These are phyloP conservation scores for Ceratotherium simum DNA, from an alignment of 2,113 vertebrate species.

Conservation along the genomic window DNA sequence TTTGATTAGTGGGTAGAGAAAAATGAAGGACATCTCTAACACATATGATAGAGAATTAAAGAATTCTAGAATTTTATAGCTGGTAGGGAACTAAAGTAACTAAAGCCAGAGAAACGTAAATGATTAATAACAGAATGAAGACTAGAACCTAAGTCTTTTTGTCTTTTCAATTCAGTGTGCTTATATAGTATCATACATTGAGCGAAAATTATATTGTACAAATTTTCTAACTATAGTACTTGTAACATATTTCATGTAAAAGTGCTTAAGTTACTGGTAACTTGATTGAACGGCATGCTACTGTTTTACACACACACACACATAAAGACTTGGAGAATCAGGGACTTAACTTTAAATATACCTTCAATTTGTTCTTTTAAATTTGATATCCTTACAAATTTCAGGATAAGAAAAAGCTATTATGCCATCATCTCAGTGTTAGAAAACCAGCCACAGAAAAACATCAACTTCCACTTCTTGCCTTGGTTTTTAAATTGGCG, in stretches of 20 bases:
- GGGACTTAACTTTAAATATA: background rate
- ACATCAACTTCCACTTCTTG: background rate
- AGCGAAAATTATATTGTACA: background rate
- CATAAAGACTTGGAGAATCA: background rate
- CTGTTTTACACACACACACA: background rate
- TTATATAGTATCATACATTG: background rate
- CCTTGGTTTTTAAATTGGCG: constrained; percentile 1
- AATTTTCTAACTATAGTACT: background rate
- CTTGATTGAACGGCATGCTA: background rate
- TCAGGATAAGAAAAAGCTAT: background rate
- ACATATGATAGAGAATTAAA: background rate
- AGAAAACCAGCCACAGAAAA: background rate
- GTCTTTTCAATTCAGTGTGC: background rate
- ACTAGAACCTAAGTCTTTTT: background rate
- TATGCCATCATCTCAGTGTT: background rate
- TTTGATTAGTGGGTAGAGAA: background rate
- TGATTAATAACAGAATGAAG: background rate
- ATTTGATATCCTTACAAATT: background rate
- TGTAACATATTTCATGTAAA: background rate
- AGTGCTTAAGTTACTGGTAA: background rate
- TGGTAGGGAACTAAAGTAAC: background rate
- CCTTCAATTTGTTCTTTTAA: constrained; percentile 50
- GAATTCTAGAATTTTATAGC: background rate
- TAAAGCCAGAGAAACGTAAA: background rate
- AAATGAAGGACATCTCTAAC: background rate